Evolutionary conservation across 2,888 invertebrate species (phyloP).

Genomic region (Cosmorhoe ocellata): DNA sequence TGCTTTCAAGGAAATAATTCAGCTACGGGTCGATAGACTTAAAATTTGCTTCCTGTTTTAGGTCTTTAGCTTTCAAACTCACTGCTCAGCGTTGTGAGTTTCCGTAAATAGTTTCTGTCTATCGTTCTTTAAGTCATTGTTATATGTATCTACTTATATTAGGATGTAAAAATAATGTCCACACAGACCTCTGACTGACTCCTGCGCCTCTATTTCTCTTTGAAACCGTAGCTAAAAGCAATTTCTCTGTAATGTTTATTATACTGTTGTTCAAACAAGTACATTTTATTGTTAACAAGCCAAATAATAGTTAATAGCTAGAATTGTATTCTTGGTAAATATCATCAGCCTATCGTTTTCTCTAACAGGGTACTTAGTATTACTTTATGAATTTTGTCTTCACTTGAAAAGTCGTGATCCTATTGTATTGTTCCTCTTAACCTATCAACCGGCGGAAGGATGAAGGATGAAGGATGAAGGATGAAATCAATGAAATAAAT

Average conservation of each 20-base stretch:
- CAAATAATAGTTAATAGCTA: constrained; percentile 2
- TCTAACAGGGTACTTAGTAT: background rate
- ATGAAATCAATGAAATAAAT: no score
- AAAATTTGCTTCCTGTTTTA: constrained; percentile 3
- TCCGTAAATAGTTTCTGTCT: background rate
- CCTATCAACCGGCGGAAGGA: no score
- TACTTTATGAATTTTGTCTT: no score
- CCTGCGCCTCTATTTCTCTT: no score
- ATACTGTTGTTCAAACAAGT: background rate
- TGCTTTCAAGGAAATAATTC: constrained; percentile 42
- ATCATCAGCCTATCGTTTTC: constrained; percentile 1
- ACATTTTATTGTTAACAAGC: background rate
- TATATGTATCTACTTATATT: no score
- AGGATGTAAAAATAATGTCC: no score
- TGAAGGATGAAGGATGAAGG: no score
- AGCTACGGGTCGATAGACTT: constrained; percentile 35
- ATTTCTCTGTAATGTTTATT: background rate
- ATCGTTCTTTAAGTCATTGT: background rate
- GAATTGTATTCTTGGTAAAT: constrained; percentile 6
- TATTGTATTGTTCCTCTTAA: no score
- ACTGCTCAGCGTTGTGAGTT: no score
- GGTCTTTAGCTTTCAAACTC: no score
- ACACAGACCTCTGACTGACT: no score
- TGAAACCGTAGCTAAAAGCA: background rate
- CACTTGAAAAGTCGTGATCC: no score